phyloP scores from a whole-genome alignment of 2,113 vertebrate species.

The Agapornis roseicollis region DNA sequence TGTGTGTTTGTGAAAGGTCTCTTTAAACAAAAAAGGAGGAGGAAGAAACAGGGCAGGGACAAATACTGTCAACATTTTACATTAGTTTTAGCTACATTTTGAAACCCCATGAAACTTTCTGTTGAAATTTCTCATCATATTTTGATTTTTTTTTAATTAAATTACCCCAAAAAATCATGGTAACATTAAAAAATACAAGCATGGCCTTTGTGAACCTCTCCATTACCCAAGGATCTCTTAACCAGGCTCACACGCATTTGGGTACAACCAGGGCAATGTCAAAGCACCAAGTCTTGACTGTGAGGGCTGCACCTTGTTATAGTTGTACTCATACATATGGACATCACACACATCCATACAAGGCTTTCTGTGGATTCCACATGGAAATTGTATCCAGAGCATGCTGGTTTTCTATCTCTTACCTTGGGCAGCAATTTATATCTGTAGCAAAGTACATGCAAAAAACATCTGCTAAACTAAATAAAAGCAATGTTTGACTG shows the following conservation, averaged over 20 bases:
- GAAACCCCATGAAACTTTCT: not conserved
- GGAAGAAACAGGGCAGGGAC: not conserved
- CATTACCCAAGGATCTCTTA: not conserved
- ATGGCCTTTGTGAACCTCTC: not conserved
- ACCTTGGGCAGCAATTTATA: not conserved
- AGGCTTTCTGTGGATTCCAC: not conserved
- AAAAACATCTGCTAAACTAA: not conserved
- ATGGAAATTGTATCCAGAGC: not conserved
- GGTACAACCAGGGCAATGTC: not conserved
- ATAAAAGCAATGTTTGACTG: not conserved
- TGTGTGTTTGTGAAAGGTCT: not conserved
- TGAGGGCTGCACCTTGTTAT: not conserved
- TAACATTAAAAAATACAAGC: not conserved
- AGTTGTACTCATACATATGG: not conserved
- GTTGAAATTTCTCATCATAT: not conserved
- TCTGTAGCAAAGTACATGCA: not conserved
- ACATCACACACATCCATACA: not conserved
- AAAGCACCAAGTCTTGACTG: not conserved
- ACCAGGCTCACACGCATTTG: not conserved
- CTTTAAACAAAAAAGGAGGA: not conserved
- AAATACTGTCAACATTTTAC: not conserved
- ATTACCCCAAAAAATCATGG: not conserved
- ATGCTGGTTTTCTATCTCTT: not conserved
- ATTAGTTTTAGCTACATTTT: not conserved
- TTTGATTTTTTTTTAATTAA: not conserved